Evolutionary conservation across 1,140 invertebrate species (phyloP).

Genomic region (Drosophila persimilis): DNA sequence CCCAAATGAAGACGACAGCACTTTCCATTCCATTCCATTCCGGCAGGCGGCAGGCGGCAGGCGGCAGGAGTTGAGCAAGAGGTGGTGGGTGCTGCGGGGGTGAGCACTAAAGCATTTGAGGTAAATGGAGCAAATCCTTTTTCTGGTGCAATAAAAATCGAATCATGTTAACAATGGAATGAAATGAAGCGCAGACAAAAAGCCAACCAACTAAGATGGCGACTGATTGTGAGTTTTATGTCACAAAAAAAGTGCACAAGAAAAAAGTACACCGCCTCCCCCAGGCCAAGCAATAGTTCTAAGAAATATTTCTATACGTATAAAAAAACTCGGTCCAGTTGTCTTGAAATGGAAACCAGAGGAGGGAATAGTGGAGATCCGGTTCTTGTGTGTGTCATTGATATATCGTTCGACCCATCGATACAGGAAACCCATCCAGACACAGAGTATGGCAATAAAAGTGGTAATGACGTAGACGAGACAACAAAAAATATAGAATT

Average conservation of each 20-base stretch:
- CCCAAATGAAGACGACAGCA: constrained; percentile 43
- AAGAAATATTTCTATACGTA: constrained; percentile 47
- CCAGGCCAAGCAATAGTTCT: constrained; percentile 38
- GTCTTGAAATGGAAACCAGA: constrained; percentile 2
- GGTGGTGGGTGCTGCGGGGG: not conserved
- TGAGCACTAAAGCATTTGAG: constrained; percentile 44
- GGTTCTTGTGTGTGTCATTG: constrained; percentile 45
- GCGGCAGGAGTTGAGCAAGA: not conserved
- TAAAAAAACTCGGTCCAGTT: constrained; percentile 29
- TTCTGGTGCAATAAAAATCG: constrained; percentile 56
- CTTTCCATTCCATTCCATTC: constrained; percentile 10
- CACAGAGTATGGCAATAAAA: constrained; percentile 66
- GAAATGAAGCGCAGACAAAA: constrained; percentile 61
- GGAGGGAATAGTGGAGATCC: not conserved
- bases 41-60: not conserved
- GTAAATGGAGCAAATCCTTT: constrained; percentile 64
- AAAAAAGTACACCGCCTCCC: not conserved
- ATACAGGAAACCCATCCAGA: constrained; percentile 70
- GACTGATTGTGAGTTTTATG: constrained; percentile 42
- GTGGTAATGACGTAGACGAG: constrained; percentile 56
- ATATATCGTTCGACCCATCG: constrained; percentile 57
- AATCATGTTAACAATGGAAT: constrained; percentile 67
- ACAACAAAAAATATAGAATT: not conserved
- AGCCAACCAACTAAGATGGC: constrained; percentile 46
- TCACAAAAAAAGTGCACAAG: constrained; percentile 32